Conservation (phyloP, 2,113 vertebrate genomes). For the Pituophis catenifer region DNA sequence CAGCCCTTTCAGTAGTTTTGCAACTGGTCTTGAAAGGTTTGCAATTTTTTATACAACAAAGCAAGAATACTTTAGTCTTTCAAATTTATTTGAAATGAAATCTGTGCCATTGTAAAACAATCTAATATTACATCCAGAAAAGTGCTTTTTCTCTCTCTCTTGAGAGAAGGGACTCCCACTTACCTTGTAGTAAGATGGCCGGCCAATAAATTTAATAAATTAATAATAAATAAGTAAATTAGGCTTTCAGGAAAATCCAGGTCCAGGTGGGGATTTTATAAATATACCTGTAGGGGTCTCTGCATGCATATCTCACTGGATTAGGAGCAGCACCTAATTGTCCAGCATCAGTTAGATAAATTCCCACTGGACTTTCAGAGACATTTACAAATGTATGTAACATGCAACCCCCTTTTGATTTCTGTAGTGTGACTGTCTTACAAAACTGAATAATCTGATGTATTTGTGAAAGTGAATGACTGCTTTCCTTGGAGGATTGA, state of each 20-base stretch:
- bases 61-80: background rate
- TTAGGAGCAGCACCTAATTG: background rate
- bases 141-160: background rate
- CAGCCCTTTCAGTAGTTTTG: background rate
- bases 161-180: background rate
- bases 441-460: background rate
- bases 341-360: background rate
- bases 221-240: background rate
- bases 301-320: background rate
- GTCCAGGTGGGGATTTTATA: background rate
- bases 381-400: background rate
- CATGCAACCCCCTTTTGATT: background rate
- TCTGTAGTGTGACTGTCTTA: background rate
- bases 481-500: background rate
- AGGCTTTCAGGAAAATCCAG: background rate
- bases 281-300: background rate
- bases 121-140: background rate
- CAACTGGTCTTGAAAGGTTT: background rate
- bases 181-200: background rate
- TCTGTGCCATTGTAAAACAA: background rate
- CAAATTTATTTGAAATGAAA: background rate
- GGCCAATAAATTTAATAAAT: background rate
- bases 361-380: background rate
- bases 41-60: background rate
- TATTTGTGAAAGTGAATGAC: background rate